These are phyloP conservation scores for Hedychridium roseum DNA, from an alignment of 2,888 invertebrate genomes.

Conservation along the genomic window DNA sequence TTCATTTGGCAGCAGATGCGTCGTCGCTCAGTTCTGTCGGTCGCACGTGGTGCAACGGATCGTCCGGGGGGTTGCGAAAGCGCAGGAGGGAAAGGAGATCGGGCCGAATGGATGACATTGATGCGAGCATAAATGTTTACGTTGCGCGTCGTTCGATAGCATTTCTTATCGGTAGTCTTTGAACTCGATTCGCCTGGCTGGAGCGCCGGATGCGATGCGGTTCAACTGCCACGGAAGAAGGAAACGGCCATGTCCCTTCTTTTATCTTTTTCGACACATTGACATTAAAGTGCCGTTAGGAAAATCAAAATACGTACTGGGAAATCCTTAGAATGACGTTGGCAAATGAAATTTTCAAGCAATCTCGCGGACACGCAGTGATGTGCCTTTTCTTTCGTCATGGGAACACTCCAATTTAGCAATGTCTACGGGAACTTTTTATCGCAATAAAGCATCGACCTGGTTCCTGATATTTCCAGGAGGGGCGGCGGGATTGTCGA, in stretches of 20 bases:
- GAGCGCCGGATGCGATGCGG: not conserved
- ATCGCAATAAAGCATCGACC: too few relatives aligned
- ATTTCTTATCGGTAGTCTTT: constrained; percentile 44
- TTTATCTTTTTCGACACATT: too few relatives aligned
- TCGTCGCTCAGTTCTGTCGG: constrained; percentile 36
- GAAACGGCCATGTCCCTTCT: constrained; percentile 1
- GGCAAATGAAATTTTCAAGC: too few relatives aligned
- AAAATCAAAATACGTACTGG: too few relatives aligned
- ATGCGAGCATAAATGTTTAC: constrained; percentile 49
- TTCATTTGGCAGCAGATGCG: constrained; percentile 39
- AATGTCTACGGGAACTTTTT: too few relatives aligned
- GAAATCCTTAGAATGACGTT: too few relatives aligned
- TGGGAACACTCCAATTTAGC: too few relatives aligned
- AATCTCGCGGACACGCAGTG: too few relatives aligned
- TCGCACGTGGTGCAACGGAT: constrained; percentile 41
- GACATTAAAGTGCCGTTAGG: too few relatives aligned
- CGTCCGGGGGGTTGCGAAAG: constrained; percentile 15
- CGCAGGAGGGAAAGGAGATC: constrained; percentile 13
- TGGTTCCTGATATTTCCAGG: too few relatives aligned
- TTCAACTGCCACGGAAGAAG: not conserved
- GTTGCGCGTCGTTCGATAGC: constrained; percentile 42
- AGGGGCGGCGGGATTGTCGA: too few relatives aligned
- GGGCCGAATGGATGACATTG: constrained; percentile 30
- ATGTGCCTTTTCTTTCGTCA: too few relatives aligned
- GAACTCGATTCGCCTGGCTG: constrained; percentile 21